Evolutionary conservation across 2,113 vertebrate genomes (phyloP), one percentile per base, ranked within the genome.

Genomic region (Xyrauchen texanus): DNA sequence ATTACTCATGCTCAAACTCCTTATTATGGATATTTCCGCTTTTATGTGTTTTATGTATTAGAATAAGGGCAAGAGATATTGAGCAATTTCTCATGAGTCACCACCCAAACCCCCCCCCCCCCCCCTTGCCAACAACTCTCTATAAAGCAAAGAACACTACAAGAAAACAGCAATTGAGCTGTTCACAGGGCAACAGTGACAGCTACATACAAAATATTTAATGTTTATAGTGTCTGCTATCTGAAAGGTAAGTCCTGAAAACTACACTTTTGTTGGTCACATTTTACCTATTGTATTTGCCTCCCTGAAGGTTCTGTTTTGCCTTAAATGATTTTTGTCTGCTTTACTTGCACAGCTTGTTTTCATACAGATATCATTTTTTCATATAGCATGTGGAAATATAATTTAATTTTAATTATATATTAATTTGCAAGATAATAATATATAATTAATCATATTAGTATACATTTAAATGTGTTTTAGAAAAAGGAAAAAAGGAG

Each of bases 11-110:
- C 3, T 55, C 52, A 47, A 71, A 63, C 6, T 46, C 76, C 75
- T 8, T 78, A 84, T 70, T 16, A 60, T 79, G 79, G 75, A 10
- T 12, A 66, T 53, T 83, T 83, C 72, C 67, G 53, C 7, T 62
- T 57, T 49, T 0, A 61, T 12, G 6, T 69, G 4, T 83, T 81
- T 60, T 45, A 0, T n/a, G 21, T 63, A 2, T 15, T 44, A 13
- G 21, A 84, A 75, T 34, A 34, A 45, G 46, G 52, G 8, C 64
- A 69, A 55, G 61, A 34, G 15, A 5, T 75, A n/a, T 75, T 84
- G 79, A 70, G 58, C 61, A 71, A 78, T 44, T 44, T 16, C 6
- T 5, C 11, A 46, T 44, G 64, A 74, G 73, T 78, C 79, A 84
- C 73, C 82, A 72, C 49, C 65, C 44, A 9, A 4, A 5, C 42